These are phyloP conservation scores for Apostichopus californicus DNA, from an alignment of 35 echinoderm and acorn worm species.

Conservation along the genomic window DNA sequence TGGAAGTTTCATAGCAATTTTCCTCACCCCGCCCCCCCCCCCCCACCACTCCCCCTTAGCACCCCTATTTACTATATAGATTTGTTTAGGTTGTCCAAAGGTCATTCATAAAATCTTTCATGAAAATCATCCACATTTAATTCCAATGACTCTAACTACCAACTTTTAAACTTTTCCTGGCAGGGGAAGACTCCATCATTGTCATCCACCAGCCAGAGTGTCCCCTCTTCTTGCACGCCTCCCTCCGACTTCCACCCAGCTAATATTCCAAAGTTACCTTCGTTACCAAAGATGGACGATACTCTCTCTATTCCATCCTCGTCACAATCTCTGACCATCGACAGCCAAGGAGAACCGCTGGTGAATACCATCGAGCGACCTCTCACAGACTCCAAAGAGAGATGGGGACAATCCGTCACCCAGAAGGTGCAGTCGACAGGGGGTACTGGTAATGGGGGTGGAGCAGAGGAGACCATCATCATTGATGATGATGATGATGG, in stretches of 20 bases:
- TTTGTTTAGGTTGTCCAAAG: no score
- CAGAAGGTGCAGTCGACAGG: neutral
- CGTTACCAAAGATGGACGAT: slow-evolving; percentile 17
- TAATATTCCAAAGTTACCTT: neutral
- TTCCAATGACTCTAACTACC: no score
- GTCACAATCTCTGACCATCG: neutral
- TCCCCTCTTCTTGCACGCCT: neutral
- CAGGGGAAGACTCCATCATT: neutral
- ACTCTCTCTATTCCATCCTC: neutral
- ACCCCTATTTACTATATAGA: no score
- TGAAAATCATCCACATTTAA: no score
- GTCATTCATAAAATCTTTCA: no score
- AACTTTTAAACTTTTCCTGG: neutral
- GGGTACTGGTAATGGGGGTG: neutral
- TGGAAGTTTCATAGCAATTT: no score
- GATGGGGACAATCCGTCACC: neutral
- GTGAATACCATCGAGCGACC: neutral
- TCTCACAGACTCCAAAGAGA: neutral
- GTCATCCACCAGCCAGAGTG: neutral
- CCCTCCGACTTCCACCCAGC: neutral
- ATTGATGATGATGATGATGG: slow-evolving; percentile 21
- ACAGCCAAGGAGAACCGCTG: neutral
- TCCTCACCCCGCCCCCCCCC: no score
- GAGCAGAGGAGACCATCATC: neutral
- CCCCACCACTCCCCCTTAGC: no score